Evolutionary conservation across 1,140 invertebrate species (phyloP), one percentile per base, ranked within the genome.

Genomic region (Aricia agestis): DNA sequence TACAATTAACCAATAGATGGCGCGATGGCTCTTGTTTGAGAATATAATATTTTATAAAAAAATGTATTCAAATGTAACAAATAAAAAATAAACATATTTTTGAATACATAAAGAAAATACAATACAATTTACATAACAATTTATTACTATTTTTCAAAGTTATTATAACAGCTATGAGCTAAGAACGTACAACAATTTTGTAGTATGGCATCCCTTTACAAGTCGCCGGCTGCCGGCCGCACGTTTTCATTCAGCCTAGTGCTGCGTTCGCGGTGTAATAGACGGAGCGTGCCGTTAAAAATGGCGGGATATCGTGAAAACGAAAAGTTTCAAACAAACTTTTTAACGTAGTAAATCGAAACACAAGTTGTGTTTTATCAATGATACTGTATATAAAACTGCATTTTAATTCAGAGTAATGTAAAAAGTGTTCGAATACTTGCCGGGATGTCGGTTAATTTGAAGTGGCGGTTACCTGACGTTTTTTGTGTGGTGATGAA

Each of bases 381-480:
- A 69, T 69, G 32, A 70, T 65, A 70, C 41, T 70, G 41, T 69
- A 17, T 25, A 25, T 59, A 66, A 69, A 69, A 69, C 25, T 45
- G 32, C 15, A 58, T 58, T 41, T 45, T 41, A 52, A 42, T 41
- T 19, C 17, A 19, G 32, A 61, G 68, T 61, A 76, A 81, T 69
- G 57, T 74, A 69, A 74, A 69, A 73, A 80, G 84, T 89, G 83
- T 83, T 84, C 87, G 79, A 82, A 82, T 78, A 81, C 79, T 80
- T 82, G 83, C 83, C 82, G 89, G 81, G 82, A 91, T 91, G 89
- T 89, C 87, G 84, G 89, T 91, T 90, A 87, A 90, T 90, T 91
- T 87, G 85, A 91, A 91, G 89, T 89, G 89, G 89, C 86, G 83
- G 86, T 91, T 91, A 91, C 89, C 89, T 91, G 89, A 88, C 87